Base-by-base conservation (phyloP, 2,113 vertebrate genomes). In the Gymnocephalus cernua region DNA sequence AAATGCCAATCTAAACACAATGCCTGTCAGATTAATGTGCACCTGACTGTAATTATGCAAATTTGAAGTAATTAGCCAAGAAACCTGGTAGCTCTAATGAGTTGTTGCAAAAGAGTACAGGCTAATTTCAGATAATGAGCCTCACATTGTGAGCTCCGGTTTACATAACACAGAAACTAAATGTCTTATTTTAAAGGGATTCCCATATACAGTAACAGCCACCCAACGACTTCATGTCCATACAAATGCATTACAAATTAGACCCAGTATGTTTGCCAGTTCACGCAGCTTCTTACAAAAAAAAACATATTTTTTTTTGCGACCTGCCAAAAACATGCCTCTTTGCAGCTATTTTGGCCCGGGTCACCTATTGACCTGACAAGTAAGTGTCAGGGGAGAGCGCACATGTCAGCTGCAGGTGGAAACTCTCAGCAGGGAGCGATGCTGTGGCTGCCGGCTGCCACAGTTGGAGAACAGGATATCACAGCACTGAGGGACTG, bases 251-350 rank as follows among this genome's bases (percentile, higher is more conserved):
- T 61, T 21, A 64, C 53, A 63, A 66, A 80, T 67, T 23, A 61
- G 8, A 58, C 6, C 7, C n/a, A 18, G 8, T 13, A 3, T 64
- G 38, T 56, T 27, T 56, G 6, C 14, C 50, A n/a, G 25, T 63
- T 3, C 14, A 1, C 1, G 12, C 27, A 47, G 51, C 14, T 14
- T 47, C 53, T 48, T 18, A 44, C 48, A 69, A 45, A 47, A 56
- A 64, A 38, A 38, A n/a, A 38, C 35, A 16, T 50, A 15, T 23
- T 35, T 3, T 72, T 45, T 8, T 84, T 77, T 76, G 38, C 35
- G 53, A 92, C 90, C 93, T 95, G 93, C 91, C 93, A 95, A 78
- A 89, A 94, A 90, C 93, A 94, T 2, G 66, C 94, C 88, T 84
- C 44, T 64, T 15, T 27, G 63, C 74, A 85, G 75, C 89, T 90